Evolutionary conservation across 2,888 invertebrate genomes (phyloP).

Genomic region (Rhagonycha lutea): DNA sequence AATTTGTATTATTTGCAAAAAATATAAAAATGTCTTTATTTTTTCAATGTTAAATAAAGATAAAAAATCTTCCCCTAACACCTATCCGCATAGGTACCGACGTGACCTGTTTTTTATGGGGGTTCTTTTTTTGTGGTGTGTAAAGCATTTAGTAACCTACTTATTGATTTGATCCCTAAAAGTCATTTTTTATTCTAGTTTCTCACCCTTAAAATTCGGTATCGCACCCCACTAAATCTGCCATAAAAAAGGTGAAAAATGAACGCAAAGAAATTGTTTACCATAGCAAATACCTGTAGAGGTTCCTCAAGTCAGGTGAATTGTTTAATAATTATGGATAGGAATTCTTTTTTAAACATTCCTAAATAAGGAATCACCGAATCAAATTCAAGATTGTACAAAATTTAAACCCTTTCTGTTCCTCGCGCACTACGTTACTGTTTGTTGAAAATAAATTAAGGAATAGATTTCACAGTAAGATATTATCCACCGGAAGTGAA

Average conservation of each 20-base stretch:
- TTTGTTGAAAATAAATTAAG: too few species aligned
- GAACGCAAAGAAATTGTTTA: conserved; percentile 39
- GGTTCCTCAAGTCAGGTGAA: conserved; percentile 38
- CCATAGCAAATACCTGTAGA: conserved; percentile 42
- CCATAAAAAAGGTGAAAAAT: conserved; percentile 21
- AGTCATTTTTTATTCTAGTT: conserved; percentile 47
- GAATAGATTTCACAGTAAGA: not conserved
- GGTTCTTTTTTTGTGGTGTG: conserved; percentile 50
- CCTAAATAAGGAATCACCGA: not conserved
- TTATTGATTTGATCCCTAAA: conserved; percentile 45
- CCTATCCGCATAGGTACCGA: conserved; percentile 6
- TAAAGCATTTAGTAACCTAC: conserved; percentile 50
- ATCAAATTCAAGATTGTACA: not conserved
- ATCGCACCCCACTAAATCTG: not conserved
- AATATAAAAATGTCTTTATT: not conserved
- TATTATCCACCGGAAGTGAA: not conserved
- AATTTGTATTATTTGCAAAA: conserved; percentile 21
- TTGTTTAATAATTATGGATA: conserved; percentile 10
- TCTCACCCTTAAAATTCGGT: conserved; percentile 40
- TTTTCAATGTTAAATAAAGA: conserved; percentile 10
- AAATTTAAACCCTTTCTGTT: not conserved
- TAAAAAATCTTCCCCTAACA: conserved; percentile 5
- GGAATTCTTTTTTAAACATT: not conserved
- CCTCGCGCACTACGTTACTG: too few species aligned
- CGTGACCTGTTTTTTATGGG: conserved; percentile 42